Evolutionary conservation across 2,113 vertebrate species (phyloP).

Genomic region (Calypte anna): DNA sequence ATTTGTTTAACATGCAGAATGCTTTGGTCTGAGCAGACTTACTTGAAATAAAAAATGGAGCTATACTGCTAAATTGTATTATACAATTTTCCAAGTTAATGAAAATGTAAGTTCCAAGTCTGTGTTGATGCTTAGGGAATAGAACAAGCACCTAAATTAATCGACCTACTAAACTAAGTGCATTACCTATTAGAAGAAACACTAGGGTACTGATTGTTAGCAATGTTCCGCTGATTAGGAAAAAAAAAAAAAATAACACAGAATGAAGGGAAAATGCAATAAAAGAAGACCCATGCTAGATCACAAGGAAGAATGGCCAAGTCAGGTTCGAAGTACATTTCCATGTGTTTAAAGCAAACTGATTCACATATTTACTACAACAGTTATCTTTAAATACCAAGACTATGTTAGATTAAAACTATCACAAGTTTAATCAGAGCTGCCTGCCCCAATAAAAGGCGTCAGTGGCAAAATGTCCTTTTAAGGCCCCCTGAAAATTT

Average conservation of each 20-base stretch:
- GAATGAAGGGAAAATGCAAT: background rate
- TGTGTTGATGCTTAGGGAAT: background rate
- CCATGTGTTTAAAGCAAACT: background rate
- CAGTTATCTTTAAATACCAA: background rate
- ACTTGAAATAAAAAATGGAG: background rate
- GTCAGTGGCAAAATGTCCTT: background rate
- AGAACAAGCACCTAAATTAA: background rate
- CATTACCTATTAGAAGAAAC: background rate
- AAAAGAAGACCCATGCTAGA: background rate
- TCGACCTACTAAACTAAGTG: background rate
- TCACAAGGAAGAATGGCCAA: background rate
- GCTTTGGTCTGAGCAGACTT: background rate
- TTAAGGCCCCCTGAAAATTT: background rate
- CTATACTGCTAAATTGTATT: background rate
- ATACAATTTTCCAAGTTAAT: background rate
- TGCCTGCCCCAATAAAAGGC: background rate
- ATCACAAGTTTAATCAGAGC: too few relatives aligned
- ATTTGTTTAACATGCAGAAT: background rate
- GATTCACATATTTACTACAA: background rate
- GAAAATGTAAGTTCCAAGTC: background rate
- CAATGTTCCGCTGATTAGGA: background rate
- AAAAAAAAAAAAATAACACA: background rate
- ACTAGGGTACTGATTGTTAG: background rate
- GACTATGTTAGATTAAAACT: background rate
- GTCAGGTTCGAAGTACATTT: background rate